Evolutionary conservation across 2,113 vertebrate genomes (phyloP).

Genomic region (Percina caprodes): DNA sequence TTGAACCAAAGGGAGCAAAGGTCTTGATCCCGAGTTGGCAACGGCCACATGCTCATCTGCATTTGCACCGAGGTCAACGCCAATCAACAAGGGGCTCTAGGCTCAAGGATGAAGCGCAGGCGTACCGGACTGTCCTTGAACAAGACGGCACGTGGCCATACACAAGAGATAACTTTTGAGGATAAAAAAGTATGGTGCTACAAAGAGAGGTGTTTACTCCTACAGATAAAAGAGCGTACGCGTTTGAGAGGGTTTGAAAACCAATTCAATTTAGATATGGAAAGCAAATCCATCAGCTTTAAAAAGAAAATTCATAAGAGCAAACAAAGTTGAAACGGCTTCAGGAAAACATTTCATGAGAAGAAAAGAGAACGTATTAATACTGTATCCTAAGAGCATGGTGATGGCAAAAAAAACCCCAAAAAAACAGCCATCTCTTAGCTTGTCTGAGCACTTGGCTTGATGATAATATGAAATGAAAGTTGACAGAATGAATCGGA

Average conservation of each 20-base stretch:
- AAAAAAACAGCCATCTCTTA: background rate
- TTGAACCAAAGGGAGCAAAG: slow-evolving; percentile 67
- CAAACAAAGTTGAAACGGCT: slow-evolving; percentile 11
- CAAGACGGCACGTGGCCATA: slow-evolving; percentile 36
- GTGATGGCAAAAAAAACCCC: background rate
- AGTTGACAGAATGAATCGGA: slow-evolving; percentile 38
- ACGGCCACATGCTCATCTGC: slow-evolving; percentile 70
- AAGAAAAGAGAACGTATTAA: slow-evolving; percentile 12
- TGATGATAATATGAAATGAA: slow-evolving; percentile 26
- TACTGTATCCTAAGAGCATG: background rate
- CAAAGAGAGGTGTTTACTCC: slow-evolving; percentile 43
- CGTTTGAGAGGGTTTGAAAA: slow-evolving; percentile 48
- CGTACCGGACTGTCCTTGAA: slow-evolving; percentile 71
- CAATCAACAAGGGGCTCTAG: slow-evolving; percentile 37
- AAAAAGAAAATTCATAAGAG: slow-evolving; percentile 15
- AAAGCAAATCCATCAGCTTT: background rate
- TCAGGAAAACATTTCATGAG: slow-evolving; percentile 8
- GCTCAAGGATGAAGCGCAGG: slow-evolving; percentile 62
- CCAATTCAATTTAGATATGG: slow-evolving; percentile 63
- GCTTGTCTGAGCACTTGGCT: background rate
- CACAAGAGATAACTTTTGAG: slow-evolving; percentile 47
- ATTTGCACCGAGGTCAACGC: slow-evolving; percentile 76
- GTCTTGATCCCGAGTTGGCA: slow-evolving; percentile 67
- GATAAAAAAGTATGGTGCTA: slow-evolving; percentile 13
- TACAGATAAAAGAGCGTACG: slow-evolving; percentile 30